Evolutionary conservation across 1,140 invertebrate genomes (phyloP), one percentile per base, ranked within the genome.

Genomic region (Pseudachorutes palmiensis): DNA sequence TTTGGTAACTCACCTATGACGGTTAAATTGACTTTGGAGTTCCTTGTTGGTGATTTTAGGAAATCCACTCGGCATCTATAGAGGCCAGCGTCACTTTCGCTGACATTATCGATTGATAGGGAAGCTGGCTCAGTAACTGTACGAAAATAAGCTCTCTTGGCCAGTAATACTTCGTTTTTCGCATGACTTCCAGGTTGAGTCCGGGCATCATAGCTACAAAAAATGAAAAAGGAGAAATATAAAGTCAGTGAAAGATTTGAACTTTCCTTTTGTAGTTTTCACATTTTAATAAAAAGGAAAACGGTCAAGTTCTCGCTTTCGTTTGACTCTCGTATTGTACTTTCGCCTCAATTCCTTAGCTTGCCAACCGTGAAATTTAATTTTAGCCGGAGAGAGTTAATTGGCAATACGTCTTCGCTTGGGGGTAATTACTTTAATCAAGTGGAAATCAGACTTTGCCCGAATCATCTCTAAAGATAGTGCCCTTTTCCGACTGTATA

Each of bases 41-140:
- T 91, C 66, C 86, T 84, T 33, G 90, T 91, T 2, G 88, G 89
- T 32, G 88, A 89, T 65, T 87, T 84, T 64, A 85, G 83, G 76
- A 90, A 92, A 77, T 92, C 90, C 48, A 92, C 63, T 57, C 71
- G 55, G 79, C 88, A 90, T 68, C 87, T 81, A 79, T 89, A 90
- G 51, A 86, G 83, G 2, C 87, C 88, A 70, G 86, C 84, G 78
- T 90, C 88, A 41, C 80, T 81, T 62, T 86, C 81, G 73, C 84
- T 71, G 3, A 88, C 82, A 57, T 82, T 82, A 70, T 83, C 82
- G 55, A 90, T 79, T 30, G 82, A 81, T 19, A 90, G 80, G 9
- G 82, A 80, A 1, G 86, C 84, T 1, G 83, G 83, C 19, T 83
- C 67, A 24, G 74, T 70, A 32, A 75, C 69, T 1, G 82, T 81